phyloP scores from a whole-genome alignment of 64 coral and sea anemone genomes.

The Catalaphyllia jardinei region DNA sequence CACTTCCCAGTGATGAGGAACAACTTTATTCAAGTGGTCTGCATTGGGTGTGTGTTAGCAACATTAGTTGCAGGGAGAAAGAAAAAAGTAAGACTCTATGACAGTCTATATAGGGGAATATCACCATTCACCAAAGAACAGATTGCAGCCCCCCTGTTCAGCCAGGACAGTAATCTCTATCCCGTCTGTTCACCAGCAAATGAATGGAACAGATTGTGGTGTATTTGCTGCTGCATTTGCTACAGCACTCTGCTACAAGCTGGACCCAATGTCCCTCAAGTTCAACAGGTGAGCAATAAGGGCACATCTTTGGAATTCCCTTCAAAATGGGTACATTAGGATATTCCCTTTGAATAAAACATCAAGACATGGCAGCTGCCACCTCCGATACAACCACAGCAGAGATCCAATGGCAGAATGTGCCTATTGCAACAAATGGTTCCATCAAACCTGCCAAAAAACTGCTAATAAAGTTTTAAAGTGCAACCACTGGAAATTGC shows the following conservation, averaged over 20 bases:
- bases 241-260: constrained; percentile 10
- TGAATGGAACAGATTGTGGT: constrained; percentile 29
- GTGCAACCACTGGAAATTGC: neutral
- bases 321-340: neutral
- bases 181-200: constrained; percentile 6
- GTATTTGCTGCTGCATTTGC: constrained; percentile 33
- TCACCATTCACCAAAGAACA: constrained; percentile 32
- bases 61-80: constrained; percentile 23
- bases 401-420: neutral
- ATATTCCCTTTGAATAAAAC: neutral
- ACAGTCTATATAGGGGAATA: constrained; percentile 37
- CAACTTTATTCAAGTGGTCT: constrained; percentile 36
- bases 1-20: constrained; percentile 23
- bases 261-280: constrained; percentile 5
- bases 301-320: constrained; percentile 18
- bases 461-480: neutral
- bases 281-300: constrained; percentile 18
- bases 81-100: constrained; percentile 34
- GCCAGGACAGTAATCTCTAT: neutral
- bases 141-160: neutral
- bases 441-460: neutral
- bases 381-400: neutral
- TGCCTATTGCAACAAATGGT: neutral
- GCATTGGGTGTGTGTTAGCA: constrained; percentile 55
- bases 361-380: neutral